phyloP scores from a whole-genome alignment of 2,888 invertebrate genomes.

The Orgyia antiqua region DNA sequence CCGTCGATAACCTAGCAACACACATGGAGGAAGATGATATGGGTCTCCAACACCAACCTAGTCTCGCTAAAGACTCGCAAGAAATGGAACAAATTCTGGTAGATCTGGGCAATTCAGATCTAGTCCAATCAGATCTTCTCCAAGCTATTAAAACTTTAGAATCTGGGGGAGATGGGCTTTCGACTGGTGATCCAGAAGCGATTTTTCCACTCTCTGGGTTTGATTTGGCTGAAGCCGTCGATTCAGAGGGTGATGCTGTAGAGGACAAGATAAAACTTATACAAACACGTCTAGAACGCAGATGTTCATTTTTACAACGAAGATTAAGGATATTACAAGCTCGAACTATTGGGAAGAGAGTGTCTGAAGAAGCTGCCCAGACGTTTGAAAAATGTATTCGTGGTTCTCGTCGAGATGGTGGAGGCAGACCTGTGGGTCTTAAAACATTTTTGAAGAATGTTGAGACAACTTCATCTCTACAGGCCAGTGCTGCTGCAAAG shows the following conservation, averaged over 20 bases:
- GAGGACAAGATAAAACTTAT: constrained; percentile 73
- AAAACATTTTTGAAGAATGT: constrained; percentile 65
- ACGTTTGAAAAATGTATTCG: constrained; percentile 84
- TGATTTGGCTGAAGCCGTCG: constrained; percentile 71
- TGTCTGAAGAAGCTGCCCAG: constrained; percentile 85
- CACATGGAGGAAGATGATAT: constrained; percentile 80
- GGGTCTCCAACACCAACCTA: constrained; percentile 75
- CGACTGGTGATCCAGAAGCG: constrained; percentile 68
- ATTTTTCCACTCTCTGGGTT: constrained; percentile 65
- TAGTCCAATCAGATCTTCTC: constrained; percentile 82
- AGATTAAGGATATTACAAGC: constrained; percentile 87
- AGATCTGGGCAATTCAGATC: constrained; percentile 77
- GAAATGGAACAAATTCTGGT: constrained; percentile 84
- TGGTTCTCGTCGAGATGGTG: constrained; percentile 80
- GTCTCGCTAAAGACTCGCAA: constrained; percentile 76
- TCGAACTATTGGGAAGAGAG: constrained; percentile 85
- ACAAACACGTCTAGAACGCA: constrained; percentile 82
- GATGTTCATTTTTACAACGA: constrained; percentile 84
- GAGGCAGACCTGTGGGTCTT: constrained; percentile 59
- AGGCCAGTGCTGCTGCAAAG: constrained; percentile 61
- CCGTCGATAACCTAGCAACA: constrained; percentile 73
- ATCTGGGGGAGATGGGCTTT: constrained; percentile 57
- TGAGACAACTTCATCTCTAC: constrained; percentile 62
- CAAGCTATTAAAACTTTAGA: constrained; percentile 88
- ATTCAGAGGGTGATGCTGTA: constrained; percentile 68